These are phyloP conservation scores for Xiphophorus maculatus DNA, from an alignment of 2,113 vertebrate genomes.

Conservation along the genomic window DNA sequence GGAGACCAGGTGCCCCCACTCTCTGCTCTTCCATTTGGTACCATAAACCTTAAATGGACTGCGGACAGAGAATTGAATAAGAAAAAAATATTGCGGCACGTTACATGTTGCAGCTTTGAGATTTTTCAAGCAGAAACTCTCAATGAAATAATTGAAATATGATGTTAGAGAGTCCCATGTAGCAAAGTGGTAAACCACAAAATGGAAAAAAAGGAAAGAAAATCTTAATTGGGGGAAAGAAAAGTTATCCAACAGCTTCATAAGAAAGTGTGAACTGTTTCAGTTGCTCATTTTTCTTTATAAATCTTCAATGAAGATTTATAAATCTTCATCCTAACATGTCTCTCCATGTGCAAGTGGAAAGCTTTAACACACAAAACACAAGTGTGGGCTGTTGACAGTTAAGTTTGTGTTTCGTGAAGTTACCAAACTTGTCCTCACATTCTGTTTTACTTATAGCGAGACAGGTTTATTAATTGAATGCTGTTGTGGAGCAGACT, in stretches of 20 bases:
- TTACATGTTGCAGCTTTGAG: background rate
- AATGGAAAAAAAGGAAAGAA: background rate
- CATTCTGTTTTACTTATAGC: background rate
- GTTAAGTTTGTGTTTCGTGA: background rate
- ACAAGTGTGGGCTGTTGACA: background rate
- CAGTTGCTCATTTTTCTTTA: background rate
- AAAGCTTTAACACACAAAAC: no score
- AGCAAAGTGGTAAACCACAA: constrained; percentile 2
- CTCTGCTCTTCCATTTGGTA: background rate
- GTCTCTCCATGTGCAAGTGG: background rate
- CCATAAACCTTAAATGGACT: background rate
- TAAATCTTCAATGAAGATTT: background rate
- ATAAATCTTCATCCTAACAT: background rate
- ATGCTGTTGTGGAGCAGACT: constrained; percentile 12
- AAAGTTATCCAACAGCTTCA: background rate
- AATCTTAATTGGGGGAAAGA: background rate
- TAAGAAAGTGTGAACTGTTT: background rate
- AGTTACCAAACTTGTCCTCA: constrained; percentile 6
- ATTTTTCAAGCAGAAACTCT: background rate
- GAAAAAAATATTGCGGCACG: background rate
- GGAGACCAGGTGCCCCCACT: no score
- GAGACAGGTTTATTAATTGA: constrained; percentile 28
- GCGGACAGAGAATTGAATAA: background rate
- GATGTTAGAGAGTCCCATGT: background rate
- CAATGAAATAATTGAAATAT: constrained; percentile 2